Base-by-base conservation (phyloP, 2,113 vertebrate species). In the Danionella cerebrum region DNA sequence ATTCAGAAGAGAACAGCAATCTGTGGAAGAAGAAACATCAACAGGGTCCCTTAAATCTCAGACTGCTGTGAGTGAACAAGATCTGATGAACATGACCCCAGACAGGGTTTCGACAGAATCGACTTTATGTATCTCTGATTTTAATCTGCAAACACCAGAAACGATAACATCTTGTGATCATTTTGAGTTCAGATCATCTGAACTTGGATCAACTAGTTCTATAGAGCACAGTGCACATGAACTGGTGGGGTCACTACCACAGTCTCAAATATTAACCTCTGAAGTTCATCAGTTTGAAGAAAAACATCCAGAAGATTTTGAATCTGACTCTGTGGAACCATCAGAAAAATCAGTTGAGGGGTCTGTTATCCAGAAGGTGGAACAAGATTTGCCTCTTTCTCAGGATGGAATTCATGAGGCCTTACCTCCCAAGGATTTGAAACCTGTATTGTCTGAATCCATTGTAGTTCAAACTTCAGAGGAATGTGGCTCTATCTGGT, bases 111-210 rank as follows among this genome's bases (percentile, higher is more conserved):
- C 67, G 33, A n/a, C 8, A 21, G 68, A 82, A 12, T 21, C 38
- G 2, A 65, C 78, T 60, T 68, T 76, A 16, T 78, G 67, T 60
- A 18, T 65, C 25, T 76, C 78, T 36, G 79, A 82, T 48, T 33
- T 77, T 18, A 79, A 75, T 54, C 70, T 68, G 54, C 73, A 69
- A 72, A 76, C 71, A 19, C 72, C 83, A 21, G 79, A 84, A 5
- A 79, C 68, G 6, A 72, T 70, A 29, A 69, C 33, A 66, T 36
- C 25, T 55, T 35, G 64, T 59, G 70, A 70, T 67, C 55, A 74
- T 64, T 84, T 85, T 45, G 63, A 79, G 41, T 86, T 84, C 76
- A 78, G 77, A 44, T 76, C 8, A 29, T 65, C 2, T 69, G 57
- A 21, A 42, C 38, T 57, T 66, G 5, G n/a, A 54, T 58, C 22